Base-by-base conservation (phyloP, 2,113 vertebrate species). In the Ia io region DNA sequence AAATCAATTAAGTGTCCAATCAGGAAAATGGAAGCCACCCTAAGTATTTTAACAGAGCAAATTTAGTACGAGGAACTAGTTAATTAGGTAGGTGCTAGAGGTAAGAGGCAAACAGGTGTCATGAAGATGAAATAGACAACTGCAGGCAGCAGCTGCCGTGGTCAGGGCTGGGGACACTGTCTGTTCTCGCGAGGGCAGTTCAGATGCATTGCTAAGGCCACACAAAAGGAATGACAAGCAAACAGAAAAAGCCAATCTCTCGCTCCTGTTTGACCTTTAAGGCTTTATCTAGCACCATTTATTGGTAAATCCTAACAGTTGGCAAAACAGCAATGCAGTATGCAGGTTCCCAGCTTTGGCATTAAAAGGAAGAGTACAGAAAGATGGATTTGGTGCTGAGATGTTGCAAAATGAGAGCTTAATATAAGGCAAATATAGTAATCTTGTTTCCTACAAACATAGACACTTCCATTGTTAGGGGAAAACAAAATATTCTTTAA, bases 401-500 rank as follows among this genome's bases (percentile, higher is more conserved):
- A 80, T 20, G 53, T 9, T 74, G 51, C 56, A 35, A 69, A 3
- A 65, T 32, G 17, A 37, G 84, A 37, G 40, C 18, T 88, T 84
- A 40, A 51, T 32, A 70, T 22, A 35, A 82, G 20, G 53, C 42
- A 91, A 95, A 67, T 82, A 59, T 2, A 61, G n/a, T 23, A 32
- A 69, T 80, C 13, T n/a, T 95, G 67, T 37, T 92, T 77, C 17
- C 37, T 71, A 67, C 77, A 88, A 76, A 23, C 53, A n/a, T n/a
- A 80, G 65, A 88, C 9, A 13, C 23, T 92, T 73, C 67, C 47
- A 22, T 23, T 67, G 18, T 69, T 49, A 69, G 17, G 47, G 44
- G 1, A 67, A 82, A 92, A 73, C 32, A 94, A 92, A 88, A 90
- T 88, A 96, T n/a, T 88, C 40, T 84, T 88, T 82, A 95, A 77